Evolutionary conservation across 2,113 vertebrate genomes (phyloP).

Genomic region (Dicrurus megarhynchus): DNA sequence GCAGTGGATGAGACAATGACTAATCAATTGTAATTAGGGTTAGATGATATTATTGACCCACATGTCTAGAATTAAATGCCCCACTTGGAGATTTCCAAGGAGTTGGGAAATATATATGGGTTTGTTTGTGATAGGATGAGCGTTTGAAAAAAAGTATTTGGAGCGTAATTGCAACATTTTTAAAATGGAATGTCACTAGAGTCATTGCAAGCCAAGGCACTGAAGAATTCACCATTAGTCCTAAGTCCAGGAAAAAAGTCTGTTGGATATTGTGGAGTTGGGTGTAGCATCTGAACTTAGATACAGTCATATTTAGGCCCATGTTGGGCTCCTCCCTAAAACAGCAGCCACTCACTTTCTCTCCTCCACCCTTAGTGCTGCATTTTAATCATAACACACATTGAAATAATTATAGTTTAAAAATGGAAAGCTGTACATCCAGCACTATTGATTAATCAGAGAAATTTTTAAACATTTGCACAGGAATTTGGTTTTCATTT

Average conservation of each 20-base stretch:
- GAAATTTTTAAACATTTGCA: not conserved
- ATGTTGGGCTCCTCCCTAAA: slow-evolving; percentile 43
- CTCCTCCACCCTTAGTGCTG: slow-evolving; percentile 38
- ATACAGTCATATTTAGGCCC: slow-evolving; percentile 6
- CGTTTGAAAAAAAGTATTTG: not conserved
- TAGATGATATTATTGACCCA: slow-evolving; percentile 73
- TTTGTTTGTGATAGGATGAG: not conserved
- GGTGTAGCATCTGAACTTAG: slow-evolving; percentile 46
- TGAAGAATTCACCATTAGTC: slow-evolving; percentile 14
- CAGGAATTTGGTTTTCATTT: slow-evolving; percentile 25
- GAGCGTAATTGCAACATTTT: slow-evolving; percentile 38
- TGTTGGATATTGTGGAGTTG: not conserved
- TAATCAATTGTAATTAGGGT: slow-evolving; percentile 80
- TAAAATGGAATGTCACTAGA: slow-evolving; percentile 16
- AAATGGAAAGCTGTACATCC: slow-evolving; percentile 9
- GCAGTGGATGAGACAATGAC: slow-evolving; percentile 76
- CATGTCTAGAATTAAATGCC: slow-evolving; percentile 68
- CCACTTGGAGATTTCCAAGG: slow-evolving; percentile 50
- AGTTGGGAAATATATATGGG: slow-evolving; percentile 46
- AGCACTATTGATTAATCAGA: slow-evolving; percentile 13
- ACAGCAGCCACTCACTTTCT: slow-evolving; percentile 40
- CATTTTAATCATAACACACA: slow-evolving; percentile 30
- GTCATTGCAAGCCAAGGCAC: slow-evolving; percentile 9
- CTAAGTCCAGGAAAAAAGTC: slow-evolving; percentile 13
- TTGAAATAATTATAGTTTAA: slow-evolving; percentile 26